Evolutionary conservation across 2,888 invertebrate genomes (phyloP).

Genomic region (Leptopilina myrica): DNA sequence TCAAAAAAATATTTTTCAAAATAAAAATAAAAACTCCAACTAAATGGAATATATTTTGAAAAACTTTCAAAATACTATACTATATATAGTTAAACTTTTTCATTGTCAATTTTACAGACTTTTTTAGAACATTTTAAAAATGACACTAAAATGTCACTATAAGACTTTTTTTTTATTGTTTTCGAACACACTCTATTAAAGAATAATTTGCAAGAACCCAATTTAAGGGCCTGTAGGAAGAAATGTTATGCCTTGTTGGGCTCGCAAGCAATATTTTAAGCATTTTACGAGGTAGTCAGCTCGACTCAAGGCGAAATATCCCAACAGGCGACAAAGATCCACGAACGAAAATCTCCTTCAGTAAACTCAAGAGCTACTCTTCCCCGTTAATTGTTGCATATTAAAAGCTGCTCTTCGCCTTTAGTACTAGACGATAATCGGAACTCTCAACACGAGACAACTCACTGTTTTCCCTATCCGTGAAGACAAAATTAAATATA

Average conservation of each 20-base stretch:
- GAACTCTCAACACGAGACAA: slow-evolving; percentile 2
- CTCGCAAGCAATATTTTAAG: slow-evolving; percentile 28
- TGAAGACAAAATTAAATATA: not conserved
- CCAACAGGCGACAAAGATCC: slow-evolving; percentile 35
- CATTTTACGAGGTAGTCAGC: slow-evolving; percentile 36
- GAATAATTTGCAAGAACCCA: slow-evolving; percentile 18
- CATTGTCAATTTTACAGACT: not conserved
- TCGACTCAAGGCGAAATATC: slow-evolving; percentile 34
- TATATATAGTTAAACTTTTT: not conserved
- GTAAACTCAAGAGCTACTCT: slow-evolving; percentile 39
- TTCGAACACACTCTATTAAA: slow-evolving; percentile 8
- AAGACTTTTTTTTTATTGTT: not conserved
- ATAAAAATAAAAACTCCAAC: too few species aligned
- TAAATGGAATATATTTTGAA: too few species aligned
- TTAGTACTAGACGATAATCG: not conserved
- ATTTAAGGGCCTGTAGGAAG: slow-evolving; percentile 23
- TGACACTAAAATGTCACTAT: slow-evolving; percentile 1
- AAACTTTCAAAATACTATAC: not conserved
- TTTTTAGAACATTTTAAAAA: not conserved
- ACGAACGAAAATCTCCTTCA: slow-evolving; percentile 34
- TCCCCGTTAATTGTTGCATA: slow-evolving; percentile 72
- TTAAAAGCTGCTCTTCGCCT: slow-evolving; percentile 68
- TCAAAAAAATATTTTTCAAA: too few species aligned
- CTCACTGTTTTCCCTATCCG: not conserved
- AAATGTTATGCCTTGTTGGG: slow-evolving; percentile 9